Evolutionary conservation across 1,140 invertebrate species (phyloP).

Genomic region (Bombus affinis): DNA sequence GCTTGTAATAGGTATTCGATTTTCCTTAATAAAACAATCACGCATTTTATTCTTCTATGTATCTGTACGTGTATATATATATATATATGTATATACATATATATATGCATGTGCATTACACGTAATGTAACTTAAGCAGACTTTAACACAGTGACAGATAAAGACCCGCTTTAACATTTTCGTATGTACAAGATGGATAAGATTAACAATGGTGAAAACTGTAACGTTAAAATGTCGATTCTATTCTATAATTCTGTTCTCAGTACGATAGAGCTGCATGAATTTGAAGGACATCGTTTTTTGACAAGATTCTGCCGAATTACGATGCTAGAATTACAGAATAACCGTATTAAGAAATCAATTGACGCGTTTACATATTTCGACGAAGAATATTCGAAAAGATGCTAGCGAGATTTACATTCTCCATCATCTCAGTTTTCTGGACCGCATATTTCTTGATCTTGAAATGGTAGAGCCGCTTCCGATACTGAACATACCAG

Average conservation of each 20-base stretch:
- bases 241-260: not conserved
- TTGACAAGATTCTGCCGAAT: not conserved
- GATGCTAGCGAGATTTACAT: conserved; percentile 69
- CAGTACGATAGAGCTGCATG: not conserved
- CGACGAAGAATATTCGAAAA: conserved; percentile 22
- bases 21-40: not conserved
- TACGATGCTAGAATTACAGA: not conserved
- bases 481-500: conserved; percentile 81
- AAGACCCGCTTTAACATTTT: conserved; percentile 18
- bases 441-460: conserved; percentile 68
- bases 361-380: conserved; percentile 3
- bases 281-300: not conserved
- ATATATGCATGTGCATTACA: not conserved
- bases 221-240: conserved; percentile 33
- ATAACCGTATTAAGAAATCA: not conserved
- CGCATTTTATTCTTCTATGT: not conserved
- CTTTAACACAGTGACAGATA: not conserved
- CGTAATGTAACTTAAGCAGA: conserved; percentile 6
- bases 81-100: not conserved
- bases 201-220: conserved; percentile 30
- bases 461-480: conserved; percentile 78
- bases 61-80: not conserved
- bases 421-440: conserved; percentile 81
- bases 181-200: conserved; percentile 49
- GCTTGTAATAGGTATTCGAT: not conserved